Percentiles rank a stretch among this genome's conserved stretches.
phyloP scores from a whole-genome alignment of 2,113 vertebrate species.

The Cyanoderma ruficeps region DNA sequence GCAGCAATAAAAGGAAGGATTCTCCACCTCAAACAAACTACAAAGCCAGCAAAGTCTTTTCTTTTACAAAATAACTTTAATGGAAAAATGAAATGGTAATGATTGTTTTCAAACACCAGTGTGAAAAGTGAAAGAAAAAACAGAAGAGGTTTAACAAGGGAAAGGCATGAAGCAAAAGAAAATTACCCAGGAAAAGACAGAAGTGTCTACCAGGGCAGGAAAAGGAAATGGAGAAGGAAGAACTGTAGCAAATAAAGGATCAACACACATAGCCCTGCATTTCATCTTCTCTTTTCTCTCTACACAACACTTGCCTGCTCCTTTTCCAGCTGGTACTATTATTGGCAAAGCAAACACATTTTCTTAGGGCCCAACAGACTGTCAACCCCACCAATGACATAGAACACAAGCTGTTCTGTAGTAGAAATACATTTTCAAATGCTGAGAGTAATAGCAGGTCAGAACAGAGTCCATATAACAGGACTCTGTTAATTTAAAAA shows the following conservation, averaged over 20 bases:
- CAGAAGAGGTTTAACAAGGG: not conserved
- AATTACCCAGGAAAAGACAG: not conserved
- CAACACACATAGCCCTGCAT: not conserved
- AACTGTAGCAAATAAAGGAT: not conserved
- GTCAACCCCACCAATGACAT: not conserved
- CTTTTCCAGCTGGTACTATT: not conserved
- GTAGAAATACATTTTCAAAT: not conserved
- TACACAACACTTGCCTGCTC: not conserved
- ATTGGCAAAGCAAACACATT: not conserved
- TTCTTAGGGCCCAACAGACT: not conserved
- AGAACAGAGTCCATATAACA: not conserved
- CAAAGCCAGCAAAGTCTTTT: not conserved
- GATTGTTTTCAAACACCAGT: not conserved
- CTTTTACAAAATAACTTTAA: not conserved
- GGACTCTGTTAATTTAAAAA: not conserved
- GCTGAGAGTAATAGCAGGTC: not conserved
- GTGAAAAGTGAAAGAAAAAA: not conserved
- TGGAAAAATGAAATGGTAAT: not conserved
- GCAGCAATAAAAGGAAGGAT: accelerated
- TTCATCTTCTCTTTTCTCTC: not conserved
- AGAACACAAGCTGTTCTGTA: not conserved
- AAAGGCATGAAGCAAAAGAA: not conserved
- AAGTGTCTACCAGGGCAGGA: not conserved
- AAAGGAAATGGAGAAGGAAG: not conserved
- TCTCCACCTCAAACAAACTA: not conserved